phyloP scores from a whole-genome alignment of 1,140 invertebrate genomes.

The Procambarus virginalis region DNA sequence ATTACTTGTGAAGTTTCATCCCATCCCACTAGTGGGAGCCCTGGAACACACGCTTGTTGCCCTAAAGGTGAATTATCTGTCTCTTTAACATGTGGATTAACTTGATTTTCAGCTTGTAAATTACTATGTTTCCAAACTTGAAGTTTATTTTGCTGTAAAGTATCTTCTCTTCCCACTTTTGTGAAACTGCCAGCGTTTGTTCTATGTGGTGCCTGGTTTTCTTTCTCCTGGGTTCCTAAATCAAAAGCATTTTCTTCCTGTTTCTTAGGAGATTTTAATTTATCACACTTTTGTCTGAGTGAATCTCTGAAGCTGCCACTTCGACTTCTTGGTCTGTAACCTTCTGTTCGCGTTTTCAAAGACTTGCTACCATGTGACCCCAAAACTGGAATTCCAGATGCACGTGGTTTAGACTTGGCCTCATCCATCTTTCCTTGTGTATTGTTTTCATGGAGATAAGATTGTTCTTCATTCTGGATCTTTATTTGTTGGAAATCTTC shows the following conservation, averaged over 20 bases:
- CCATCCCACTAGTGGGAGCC: background rate
- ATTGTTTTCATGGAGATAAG: background rate
- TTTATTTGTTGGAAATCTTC: slow-evolving; percentile 51
- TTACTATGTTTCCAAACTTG: background rate
- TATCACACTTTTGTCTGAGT: slow-evolving; percentile 41
- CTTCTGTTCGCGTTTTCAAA: slow-evolving; percentile 16
- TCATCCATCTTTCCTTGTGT: slow-evolving; percentile 22
- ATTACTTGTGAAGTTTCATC: background rate
- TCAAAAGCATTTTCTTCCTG: background rate
- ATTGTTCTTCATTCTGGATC: slow-evolving; percentile 37
- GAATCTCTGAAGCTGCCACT: slow-evolving; percentile 52
- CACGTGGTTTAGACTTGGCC: slow-evolving; percentile 4
- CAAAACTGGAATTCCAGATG: slow-evolving; percentile 36
- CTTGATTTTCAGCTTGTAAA: background rate
- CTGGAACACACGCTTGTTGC: background rate
- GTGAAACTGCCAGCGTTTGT: slow-evolving; percentile 25
- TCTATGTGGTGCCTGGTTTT: slow-evolving; percentile 38
- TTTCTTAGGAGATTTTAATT: slow-evolving; percentile 43
- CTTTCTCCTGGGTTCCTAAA: slow-evolving; percentile 3
- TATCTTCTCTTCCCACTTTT: background rate
- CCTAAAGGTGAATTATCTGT: background rate
- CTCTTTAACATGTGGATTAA: background rate
- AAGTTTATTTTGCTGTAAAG: background rate
- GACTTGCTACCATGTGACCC: slow-evolving; percentile 17
- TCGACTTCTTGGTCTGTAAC: slow-evolving; percentile 36